Conservation (phyloP, 2,113 vertebrate species). For the Gopherus evgoodei region DNA sequence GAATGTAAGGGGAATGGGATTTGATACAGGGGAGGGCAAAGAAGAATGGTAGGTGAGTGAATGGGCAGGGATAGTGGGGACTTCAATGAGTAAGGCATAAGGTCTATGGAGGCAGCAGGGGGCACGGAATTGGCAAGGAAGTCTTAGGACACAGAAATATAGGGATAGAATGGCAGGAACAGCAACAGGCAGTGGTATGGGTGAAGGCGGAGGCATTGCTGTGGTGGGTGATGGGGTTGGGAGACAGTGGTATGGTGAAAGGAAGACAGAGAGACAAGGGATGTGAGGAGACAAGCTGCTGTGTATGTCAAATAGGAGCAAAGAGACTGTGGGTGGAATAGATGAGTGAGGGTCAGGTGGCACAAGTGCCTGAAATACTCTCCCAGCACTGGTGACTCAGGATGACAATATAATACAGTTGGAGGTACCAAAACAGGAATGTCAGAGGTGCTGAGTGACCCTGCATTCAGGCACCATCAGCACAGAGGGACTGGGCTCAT, state of each 20-base stretch:
- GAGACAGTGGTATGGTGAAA: neutral
- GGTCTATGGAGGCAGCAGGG: neutral
- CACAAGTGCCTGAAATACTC: neutral
- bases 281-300: neutral
- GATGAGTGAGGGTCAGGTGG: neutral
- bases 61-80: neutral
- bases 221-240: neutral
- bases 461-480: neutral
- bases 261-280: neutral
- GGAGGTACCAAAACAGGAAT: neutral
- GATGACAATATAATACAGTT: neutral
- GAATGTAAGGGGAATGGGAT: neutral
- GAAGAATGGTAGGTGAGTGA: neutral
- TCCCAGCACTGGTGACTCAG: neutral
- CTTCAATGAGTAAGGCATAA: neutral
- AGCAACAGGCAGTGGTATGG: neutral
- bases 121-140: neutral
- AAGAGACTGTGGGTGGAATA: neutral
- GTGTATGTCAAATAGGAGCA: neutral
- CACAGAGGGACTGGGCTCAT: neutral
- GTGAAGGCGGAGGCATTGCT: neutral
- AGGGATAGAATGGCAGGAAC: neutral
- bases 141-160: neutral
- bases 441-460: neutral
- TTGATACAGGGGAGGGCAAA: neutral